phyloP scores from a whole-genome alignment of 2,888 invertebrate species.

The Cephus pulcher region DNA sequence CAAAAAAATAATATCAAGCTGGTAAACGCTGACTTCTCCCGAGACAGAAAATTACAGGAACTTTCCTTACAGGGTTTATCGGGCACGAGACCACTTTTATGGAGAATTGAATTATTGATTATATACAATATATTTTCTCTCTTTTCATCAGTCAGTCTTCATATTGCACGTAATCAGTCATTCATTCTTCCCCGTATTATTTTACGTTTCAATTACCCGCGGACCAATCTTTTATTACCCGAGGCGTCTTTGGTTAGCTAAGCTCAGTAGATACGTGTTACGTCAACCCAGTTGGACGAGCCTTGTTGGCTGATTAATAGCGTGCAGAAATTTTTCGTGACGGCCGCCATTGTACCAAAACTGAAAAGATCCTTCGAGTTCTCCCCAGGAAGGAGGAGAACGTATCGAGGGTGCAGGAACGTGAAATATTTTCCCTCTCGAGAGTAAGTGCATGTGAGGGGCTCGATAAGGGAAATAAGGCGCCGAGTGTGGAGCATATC shows the following conservation, averaged over 20 bases:
- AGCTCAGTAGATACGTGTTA: not conserved
- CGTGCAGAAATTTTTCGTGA: conserved; percentile 32
- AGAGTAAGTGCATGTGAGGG: not conserved
- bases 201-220: not conserved
- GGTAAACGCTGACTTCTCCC: not conserved
- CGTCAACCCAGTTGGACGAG: not conserved
- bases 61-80: not conserved
- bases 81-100: not conserved
- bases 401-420: conserved; percentile 16
- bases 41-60: not conserved
- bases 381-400: not conserved
- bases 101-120: not conserved
- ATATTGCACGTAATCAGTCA: not conserved
- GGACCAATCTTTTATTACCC: not conserved
- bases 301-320: conserved; percentile 37
- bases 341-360: conserved; percentile 27
- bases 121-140: not conserved
- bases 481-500: not conserved
- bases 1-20: not conserved
- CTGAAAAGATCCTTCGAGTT: not conserved
- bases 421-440: conserved; percentile 13
- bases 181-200: not conserved
- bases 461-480: not conserved
- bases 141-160: not conserved
- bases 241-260: not conserved